Evolutionary conservation across 2,888 invertebrate species (phyloP).

Genomic region (Hetaerina titia): DNA sequence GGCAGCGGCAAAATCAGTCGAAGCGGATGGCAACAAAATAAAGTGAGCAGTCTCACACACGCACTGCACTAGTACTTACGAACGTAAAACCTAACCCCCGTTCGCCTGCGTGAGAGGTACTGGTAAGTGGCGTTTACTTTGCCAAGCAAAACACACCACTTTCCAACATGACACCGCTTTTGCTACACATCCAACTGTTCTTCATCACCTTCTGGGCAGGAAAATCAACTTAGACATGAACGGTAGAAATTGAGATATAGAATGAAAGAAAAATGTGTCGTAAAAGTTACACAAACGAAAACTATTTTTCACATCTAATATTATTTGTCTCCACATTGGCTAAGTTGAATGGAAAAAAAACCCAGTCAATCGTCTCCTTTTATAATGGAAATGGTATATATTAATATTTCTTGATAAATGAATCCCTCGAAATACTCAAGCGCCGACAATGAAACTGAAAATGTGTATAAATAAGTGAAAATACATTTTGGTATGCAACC

Average conservation of each 20-base stretch:
- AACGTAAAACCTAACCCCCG: not conserved
- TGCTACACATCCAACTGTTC: constrained; percentile 24
- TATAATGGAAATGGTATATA: too few relatives aligned
- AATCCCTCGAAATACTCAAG: too few relatives aligned
- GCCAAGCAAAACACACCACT: constrained; percentile 10
- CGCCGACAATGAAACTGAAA: too few relatives aligned
- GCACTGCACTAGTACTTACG: not conserved
- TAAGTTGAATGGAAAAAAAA: not conserved
- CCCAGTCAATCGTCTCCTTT: too few relatives aligned
- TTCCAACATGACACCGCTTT: constrained; percentile 28
- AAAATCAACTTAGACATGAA: not conserved
- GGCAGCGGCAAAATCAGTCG: not conserved
- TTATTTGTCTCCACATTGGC: not conserved
- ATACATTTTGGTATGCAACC: too few relatives aligned
- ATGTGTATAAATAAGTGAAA: too few relatives aligned
- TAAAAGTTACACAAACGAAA: not conserved
- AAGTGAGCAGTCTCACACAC: not conserved
- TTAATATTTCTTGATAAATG: too few relatives aligned
- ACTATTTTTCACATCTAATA: too few relatives aligned
- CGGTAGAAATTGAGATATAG: not conserved
- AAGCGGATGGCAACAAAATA: not conserved
- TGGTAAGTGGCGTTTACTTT: constrained; percentile 1
- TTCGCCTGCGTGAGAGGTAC: not conserved
- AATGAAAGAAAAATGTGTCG: not conserved
- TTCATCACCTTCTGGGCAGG: not conserved